Evolutionary conservation across 35 echinoderm and acorn worm species (phyloP), one percentile per base, ranked within the genome.

Genomic region (Apostichopus japonicus): DNA sequence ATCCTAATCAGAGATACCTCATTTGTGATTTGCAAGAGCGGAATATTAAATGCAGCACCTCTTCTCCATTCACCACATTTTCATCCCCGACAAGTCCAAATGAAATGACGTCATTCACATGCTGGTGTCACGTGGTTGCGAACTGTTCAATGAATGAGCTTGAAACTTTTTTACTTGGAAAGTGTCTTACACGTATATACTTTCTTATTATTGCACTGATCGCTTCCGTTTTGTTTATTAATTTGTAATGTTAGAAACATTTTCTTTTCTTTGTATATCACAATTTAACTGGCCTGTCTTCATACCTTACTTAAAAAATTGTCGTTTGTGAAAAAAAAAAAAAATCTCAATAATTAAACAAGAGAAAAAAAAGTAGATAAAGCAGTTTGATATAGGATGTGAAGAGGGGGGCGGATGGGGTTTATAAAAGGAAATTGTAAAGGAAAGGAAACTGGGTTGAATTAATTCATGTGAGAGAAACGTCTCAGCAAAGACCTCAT

Each of bases 51-150:
- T 84, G 81, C 33, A 44, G 33, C 33, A 7, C 13, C 17, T 84
- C 7, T 55, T 84, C 54, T 75, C 81, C 81, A 80, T 23, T 84
- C 81, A 84, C 61, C 81, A 84, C 81, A 57, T 57, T 84, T 84
- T 84, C 17, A 84, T 84, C 53, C 19, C 55, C 81, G 54, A 84
- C 81, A 17, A 17, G 17, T 6, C 81, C 1, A 24, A 53, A 23
- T 57, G 16, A 17, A 17, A 84, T 84, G 81, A 84, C 81, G 81
- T 84, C 81, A 84, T 58, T 84, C 19, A 33, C 54, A 22, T 84
- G 16, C 71, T 58, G 53, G n/a, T 23, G 56, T 84, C 81, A 84
- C 81, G 81, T 84, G 81, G 24, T 44, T 8, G 54, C 81, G 57
- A 84, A 84, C 81, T 24, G 54, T 57, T 54, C 81, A 84, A 6